Conservation (phyloP, 30 jellyfish, hydroid and myxozoan species). For the Mastigias papua region DNA sequence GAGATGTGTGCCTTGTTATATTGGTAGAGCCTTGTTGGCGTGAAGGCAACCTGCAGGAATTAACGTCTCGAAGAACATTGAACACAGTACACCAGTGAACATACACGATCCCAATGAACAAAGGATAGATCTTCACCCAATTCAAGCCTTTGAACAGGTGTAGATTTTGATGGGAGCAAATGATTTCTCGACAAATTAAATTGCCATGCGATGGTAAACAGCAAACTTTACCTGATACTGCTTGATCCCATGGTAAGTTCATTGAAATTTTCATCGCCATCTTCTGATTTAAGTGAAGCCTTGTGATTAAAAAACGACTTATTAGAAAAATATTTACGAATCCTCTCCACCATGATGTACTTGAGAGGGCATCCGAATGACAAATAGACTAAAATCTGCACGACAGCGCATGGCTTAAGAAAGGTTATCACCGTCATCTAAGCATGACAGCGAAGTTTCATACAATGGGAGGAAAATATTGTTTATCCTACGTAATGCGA, state of each 20-base stretch:
- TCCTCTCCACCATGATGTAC: slow-evolving; percentile 57
- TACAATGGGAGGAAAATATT: slow-evolving; percentile 22
- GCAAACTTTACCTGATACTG: slow-evolving; percentile 82
- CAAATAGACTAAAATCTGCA: background rate
- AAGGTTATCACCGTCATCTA: slow-evolving; percentile 20
- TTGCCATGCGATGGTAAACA: background rate
- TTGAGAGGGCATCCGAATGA: slow-evolving; percentile 14
- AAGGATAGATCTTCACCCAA: no score
- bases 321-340: slow-evolving; percentile 72
- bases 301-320: slow-evolving; percentile 67
- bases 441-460: slow-evolving; percentile 14
- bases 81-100: no score
- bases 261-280: slow-evolving; percentile 88
- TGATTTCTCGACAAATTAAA: background rate
- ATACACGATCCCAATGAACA: no score
- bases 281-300: slow-evolving; percentile 97
- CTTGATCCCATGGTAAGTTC: slow-evolving; percentile 76
- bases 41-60: no score
- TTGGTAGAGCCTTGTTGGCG: no score
- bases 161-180: no score
- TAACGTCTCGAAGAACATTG: no score
- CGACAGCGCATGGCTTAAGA: slow-evolving; percentile 17
- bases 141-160: no score
- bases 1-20: no score
- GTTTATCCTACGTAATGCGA: background rate